Base-by-base conservation (phyloP, 2,113 vertebrate species). In the Mormyrus iriodes region DNA sequence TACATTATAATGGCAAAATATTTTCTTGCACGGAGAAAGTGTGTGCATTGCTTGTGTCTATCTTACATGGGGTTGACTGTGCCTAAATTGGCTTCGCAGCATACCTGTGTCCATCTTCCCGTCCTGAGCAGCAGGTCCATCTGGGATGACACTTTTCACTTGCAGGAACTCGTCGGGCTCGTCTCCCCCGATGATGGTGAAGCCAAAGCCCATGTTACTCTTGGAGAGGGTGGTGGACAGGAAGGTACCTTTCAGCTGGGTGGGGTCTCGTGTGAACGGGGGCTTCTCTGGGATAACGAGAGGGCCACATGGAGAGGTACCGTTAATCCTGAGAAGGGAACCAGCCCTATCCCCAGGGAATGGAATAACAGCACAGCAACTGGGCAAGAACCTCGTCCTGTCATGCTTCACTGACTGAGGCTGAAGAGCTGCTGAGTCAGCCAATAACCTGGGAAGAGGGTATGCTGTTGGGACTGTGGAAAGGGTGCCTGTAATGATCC, bases 181-280 rank as follows among this genome's bases (percentile, higher is more conserved):
- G 0, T 99, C 99, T 3, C 99, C 99, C 85, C 99, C 99, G 86
- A 99, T 99, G 93, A 99, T 99, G 86, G 99, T 99, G 95, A 99
- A 99, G 94, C 99, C 99, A 92, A 99, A 99, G 39, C 99, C 99
- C 98, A 99, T 99, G 96, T 95, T 99, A 95, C 99, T 99, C 95
- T 99, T 99, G 94, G 98, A 98, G 90, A 99, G 96, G 55, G 96
- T 97, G 88, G 98, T 99, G 65, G 97, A 98, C 93, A 99, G 96
- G 95, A 99, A 99, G 87, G 95, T 98, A 87, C 99, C 99, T 92
- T 99, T 99, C 95, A 99, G 95, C 93, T 99, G 98, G 82, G 98
- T 98, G 88, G 98, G 97, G 94, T 99, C 99, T 91, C 98, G 97
- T 44, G 99, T 99, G 95, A 99, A 99, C 90, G 97, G 96, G 4